Evolutionary conservation across 37 sponge, comb jelly and placozoan genomes (phyloP), one percentile per base, ranked within the genome.

Genomic region (Hexactinellida sp.): DNA sequence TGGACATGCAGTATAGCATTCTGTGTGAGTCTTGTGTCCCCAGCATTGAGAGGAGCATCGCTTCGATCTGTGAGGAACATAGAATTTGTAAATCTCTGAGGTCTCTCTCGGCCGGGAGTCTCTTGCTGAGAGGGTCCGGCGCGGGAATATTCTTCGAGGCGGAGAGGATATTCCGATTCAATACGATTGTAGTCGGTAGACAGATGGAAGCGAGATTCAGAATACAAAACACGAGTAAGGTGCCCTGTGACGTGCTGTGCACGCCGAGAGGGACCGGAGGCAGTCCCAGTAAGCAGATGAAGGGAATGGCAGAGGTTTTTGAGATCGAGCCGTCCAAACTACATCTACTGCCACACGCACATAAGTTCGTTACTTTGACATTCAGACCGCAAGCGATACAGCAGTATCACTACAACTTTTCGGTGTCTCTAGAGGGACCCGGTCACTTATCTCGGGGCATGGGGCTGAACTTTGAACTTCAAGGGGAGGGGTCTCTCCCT

Each of bases 401-500:
- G 89, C 86, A 87, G 25, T 55, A 84, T 0, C 39, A 82, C 30
- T 38, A 39, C 32, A 82, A 25, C 1, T 63, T 63, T 23, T 10
- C 76, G 25, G 76, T n/a, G 13, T 63, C 76, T 63, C 76, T 63
- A 63, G 76, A 63, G 76, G 76, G 76, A 63, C 76, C 76, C 76
- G 76, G 76, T 63, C 76, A 63, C 76, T 63, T 83, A 0, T 34
- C 88, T 21, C 87, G 84, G 37, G 83, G 54, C 0, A 88, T 88
- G 39, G 89, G 88, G 5, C 86, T 97, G 37, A 55, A 86, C 0
- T 95, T 95, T 92, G 98, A 97, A 25, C 83, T 97, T 38, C 93
- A 93, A 76, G 98, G 98, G 82, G 98, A 97, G 83, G 98, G 98
- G 1, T 92, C 91, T 82, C 86, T 97, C 34, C 98, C 98, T 34